Percentiles rank a stretch among this genome's conserved stretches.
These are phyloP conservation scores for Taxidea taxus DNA, from an alignment of 2,113 vertebrate genomes.

Conservation along the genomic window DNA sequence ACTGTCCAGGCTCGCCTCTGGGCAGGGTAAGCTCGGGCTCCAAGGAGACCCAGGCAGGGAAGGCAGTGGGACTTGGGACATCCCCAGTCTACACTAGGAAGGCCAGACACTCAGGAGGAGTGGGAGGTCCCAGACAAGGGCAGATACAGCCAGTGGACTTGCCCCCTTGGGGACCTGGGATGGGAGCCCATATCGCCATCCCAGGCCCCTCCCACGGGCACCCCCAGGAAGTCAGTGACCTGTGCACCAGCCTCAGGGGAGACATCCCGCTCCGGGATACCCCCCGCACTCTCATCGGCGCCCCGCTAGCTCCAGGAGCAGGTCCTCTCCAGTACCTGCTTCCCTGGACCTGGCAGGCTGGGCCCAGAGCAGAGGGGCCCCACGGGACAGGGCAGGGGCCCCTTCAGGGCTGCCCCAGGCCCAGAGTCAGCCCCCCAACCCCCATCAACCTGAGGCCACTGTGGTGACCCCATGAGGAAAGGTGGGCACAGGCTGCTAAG, in stretches of 20 bases:
- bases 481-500: not conserved
- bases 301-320: not conserved
- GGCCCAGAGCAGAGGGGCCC: not conserved
- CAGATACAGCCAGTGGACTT: not conserved
- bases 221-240: not conserved
- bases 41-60: not conserved
- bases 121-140: not conserved
- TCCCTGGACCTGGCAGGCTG: not conserved
- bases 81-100: not conserved
- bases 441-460: not conserved
- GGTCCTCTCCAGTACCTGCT: not conserved
- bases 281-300: not conserved
- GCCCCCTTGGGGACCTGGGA: not conserved
- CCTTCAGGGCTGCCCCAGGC: not conserved
- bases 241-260: not conserved
- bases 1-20: not conserved
- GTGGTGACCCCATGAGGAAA: not conserved
- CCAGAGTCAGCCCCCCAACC: not conserved
- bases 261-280: accelerated
- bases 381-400: not conserved
- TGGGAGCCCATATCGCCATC: too few species aligned
- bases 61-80: not conserved
- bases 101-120: not conserved
- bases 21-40: not conserved
- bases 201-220: not conserved